These are phyloP conservation scores for Lasioglossum pauxillum DNA, from an alignment of 2,888 invertebrate species.

Conservation along the genomic window DNA sequence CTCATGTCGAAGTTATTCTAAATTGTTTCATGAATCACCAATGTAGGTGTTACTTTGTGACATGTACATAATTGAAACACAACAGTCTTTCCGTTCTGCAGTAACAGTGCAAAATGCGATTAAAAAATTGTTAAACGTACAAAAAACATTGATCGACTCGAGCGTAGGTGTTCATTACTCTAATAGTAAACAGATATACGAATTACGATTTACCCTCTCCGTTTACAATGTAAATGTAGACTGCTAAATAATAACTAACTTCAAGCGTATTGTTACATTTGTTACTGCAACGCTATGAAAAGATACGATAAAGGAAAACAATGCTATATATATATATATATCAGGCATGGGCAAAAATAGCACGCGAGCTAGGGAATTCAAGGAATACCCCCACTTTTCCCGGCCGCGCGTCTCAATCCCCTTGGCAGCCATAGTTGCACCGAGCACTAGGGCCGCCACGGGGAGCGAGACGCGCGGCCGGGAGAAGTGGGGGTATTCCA, in stretches of 20 bases:
- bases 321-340: neutral
- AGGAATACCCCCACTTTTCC: too few species aligned
- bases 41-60: constrained; percentile 16
- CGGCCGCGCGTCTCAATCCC: too few species aligned
- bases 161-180: constrained; percentile 17
- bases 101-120: neutral
- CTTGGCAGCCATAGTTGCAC: too few species aligned
- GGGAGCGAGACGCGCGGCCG: too few species aligned
- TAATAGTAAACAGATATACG: constrained; percentile 40
- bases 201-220: constrained; percentile 39
- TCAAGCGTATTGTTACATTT: constrained; percentile 30
- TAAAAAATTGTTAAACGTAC: constrained; percentile 3
- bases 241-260: constrained; percentile 39
- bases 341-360: too few species aligned
- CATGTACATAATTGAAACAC: constrained; percentile 11
- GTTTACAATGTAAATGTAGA: constrained; percentile 21
- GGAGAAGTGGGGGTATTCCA: too few species aligned
- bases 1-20: constrained; percentile 57
- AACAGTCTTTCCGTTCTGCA: neutral
- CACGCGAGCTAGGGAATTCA: too few species aligned
- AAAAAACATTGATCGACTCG: constrained; percentile 1
- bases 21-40: constrained; percentile 40
- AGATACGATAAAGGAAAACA: neutral
- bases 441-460: too few species aligned
- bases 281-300: constrained; percentile 15